Evolutionary conservation across 2,888 invertebrate genomes (phyloP).

Genomic region (Tubiluchus corallicola): DNA sequence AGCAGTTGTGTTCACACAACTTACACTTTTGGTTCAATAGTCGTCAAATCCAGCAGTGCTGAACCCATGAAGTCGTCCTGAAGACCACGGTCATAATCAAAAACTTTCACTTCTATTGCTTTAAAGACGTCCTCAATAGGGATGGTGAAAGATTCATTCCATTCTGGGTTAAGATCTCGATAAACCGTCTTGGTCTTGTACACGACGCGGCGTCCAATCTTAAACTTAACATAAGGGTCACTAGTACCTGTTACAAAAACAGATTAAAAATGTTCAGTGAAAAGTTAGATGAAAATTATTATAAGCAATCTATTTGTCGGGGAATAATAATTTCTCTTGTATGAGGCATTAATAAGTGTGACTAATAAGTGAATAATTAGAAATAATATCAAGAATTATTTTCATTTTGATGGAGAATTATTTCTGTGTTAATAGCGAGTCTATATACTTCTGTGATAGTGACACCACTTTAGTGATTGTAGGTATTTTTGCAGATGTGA

Average conservation of each 20-base stretch:
- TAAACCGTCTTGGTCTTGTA: conserved; percentile 87
- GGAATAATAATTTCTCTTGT: no score
- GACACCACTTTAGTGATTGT: no score
- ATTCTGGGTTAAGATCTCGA: conserved; percentile 84
- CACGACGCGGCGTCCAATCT: conserved; percentile 59
- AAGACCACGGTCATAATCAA: conserved; percentile 92
- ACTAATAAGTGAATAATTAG: neutral
- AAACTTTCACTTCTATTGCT: conserved; percentile 72
- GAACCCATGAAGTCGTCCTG: conserved; percentile 93
- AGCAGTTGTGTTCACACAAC: conserved; percentile 11
- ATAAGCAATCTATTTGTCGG: conserved; percentile 6
- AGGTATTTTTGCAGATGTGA: no score
- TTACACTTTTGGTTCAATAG: conserved; percentile 48
- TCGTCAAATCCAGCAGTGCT: conserved; percentile 60
- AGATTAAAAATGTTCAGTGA: conserved; percentile 6
- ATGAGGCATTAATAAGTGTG: conserved; percentile 7
- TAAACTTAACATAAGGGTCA: conserved; percentile 95
- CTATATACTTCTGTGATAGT: no score
- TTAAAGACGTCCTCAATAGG: conserved; percentile 72
- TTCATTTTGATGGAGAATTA: neutral
- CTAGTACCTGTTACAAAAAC: conserved; percentile 47
- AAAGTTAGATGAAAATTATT: neutral
- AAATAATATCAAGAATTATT: neutral
- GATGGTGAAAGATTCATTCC: conserved; percentile 88
- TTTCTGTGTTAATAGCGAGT: no score